Evolutionary conservation across 2,888 invertebrate genomes (phyloP), one percentile per base, ranked within the genome.

Genomic region (Ypsolopha sequella): DNA sequence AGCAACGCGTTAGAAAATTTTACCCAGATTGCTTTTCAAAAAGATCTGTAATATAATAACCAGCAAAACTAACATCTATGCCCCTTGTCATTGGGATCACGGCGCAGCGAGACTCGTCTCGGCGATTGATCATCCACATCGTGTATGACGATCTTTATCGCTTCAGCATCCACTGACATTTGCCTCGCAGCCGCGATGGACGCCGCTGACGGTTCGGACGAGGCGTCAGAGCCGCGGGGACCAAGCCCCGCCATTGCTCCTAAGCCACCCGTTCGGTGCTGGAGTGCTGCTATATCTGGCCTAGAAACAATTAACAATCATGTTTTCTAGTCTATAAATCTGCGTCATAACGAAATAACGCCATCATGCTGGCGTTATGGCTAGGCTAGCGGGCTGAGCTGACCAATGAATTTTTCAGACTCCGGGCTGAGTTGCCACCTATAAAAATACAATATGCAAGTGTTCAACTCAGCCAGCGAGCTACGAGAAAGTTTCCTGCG

Each of bases 101-200:
- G 89, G 51, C 94, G 88, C 51, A 95, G 80, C 9, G 92, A 86
- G 51, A 95, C 93, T 59, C 94, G 89, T 54, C 93, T 88, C 60
- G 94, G 94, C 35, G 93, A 88, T 2, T 33, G 88, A 55, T 93
- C 93, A 76, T 96, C 96, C 10, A 96, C 96, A 73, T 96, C 96
- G 68, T 96, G 95, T 65, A 96, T 96, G 59, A 96, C 95, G 60
- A 96, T 96, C 73, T 95, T 93, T 64, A 96, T 96, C 57, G 95
- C 95, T 73, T 96, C 96, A 1, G 96, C 96, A 67, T 96, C 96
- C 54, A 93, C 94, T 14, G 95, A 95, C 66, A 94, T 94, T 68
- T 96, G 95, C 6, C 95, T 88, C 44, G 93, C 88, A 8, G 91
- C 89, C 1, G 91, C 90, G 13, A 89, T 88, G 38, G 89, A 89